Conservation (phyloP, 2,797 vertebrate species). For the Syngnathus acus region DNA sequence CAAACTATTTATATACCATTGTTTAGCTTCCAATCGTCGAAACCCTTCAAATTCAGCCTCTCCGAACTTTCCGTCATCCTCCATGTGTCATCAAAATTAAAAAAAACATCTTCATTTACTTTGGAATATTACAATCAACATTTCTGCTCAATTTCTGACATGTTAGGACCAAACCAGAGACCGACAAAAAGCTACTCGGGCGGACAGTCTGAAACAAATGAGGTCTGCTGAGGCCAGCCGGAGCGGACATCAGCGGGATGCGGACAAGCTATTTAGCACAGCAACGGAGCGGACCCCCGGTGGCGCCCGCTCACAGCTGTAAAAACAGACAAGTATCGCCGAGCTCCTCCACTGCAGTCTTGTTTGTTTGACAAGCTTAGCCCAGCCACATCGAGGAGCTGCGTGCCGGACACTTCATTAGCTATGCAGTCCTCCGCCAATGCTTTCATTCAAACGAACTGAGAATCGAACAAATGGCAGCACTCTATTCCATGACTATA, state of each 20-base stretch:
- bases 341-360: neutral
- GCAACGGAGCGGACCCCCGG: neutral
- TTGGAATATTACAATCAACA: too few species aligned
- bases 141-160: too few species aligned
- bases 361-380: constrained; percentile 8
- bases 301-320: neutral
- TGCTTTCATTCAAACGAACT: neutral
- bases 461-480: neutral
- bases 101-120: too few species aligned
- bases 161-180: too few species aligned
- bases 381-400: neutral
- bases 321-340: neutral
- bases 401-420: constrained; percentile 5
- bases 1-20: neutral
- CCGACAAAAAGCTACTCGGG: neutral
- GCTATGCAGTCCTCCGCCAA: neutral
- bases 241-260: neutral
- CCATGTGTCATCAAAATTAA: too few species aligned
- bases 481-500: neutral
- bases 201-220: too few species aligned
- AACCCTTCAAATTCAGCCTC: too few species aligned
- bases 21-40: too few species aligned
- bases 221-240: neutral
- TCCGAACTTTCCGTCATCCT: too few species aligned
- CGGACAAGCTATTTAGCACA: neutral